A percentile compares a stretch with the other conserved stretches of the same genome.
Evolutionary conservation across 2,113 vertebrate genomes (phyloP).

Genomic region (Brachyhypopomus gauderio): DNA sequence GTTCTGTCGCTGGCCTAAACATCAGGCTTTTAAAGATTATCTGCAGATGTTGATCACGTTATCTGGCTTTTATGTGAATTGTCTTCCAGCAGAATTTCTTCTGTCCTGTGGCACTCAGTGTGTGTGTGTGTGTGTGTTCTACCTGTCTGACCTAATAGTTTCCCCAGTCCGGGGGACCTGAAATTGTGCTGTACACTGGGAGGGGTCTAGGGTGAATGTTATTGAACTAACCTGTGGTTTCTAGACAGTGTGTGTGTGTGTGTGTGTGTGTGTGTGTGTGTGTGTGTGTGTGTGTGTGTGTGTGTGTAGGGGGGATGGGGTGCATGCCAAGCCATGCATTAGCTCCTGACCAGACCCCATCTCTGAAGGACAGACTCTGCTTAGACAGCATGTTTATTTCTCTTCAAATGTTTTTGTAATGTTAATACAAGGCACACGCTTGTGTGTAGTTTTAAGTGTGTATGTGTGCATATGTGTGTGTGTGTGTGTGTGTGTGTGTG

Average conservation of each 20-base stretch:
- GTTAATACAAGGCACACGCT: background rate
- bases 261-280: too few species aligned
- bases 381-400: conserved; percentile 34
- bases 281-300: too few species aligned
- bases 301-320: too few species aligned
- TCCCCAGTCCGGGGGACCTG: background rate
- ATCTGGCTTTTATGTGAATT: background rate
- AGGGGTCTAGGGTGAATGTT: background rate
- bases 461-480: background rate
- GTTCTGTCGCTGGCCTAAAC: too few species aligned
- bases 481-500: background rate
- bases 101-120: background rate
- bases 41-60: background rate
- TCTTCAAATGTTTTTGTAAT: conserved; percentile 27
- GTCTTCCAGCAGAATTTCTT: background rate
- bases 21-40: background rate
- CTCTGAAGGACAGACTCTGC: conserved; percentile 4
- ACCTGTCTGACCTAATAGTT: background rate
- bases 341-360: background rate
- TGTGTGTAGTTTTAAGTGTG: background rate
- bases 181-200: background rate
- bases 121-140: background rate
- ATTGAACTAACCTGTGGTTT: conserved; percentile 9
- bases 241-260: background rate
- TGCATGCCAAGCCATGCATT: conserved; percentile 19